Evolutionary conservation across 2,888 invertebrate species (phyloP).

Genomic region (Rosalia funebris): DNA sequence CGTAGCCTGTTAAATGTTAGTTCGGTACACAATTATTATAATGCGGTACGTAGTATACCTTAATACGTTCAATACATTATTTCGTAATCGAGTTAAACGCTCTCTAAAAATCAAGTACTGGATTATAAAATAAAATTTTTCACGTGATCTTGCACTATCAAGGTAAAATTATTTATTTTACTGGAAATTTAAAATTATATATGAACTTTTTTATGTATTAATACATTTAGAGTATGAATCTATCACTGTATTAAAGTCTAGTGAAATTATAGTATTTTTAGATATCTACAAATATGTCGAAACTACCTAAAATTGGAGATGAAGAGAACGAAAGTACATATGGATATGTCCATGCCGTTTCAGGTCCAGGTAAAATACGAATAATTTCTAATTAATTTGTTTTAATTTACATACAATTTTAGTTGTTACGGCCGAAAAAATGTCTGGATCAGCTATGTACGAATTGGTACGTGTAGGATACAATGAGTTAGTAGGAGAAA

Average conservation of each 20-base stretch:
- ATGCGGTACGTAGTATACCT: constrained; percentile 40
- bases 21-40: constrained; percentile 38
- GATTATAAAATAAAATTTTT: constrained; percentile 43
- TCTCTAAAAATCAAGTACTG: constrained; percentile 44
- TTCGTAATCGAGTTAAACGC: constrained; percentile 37
- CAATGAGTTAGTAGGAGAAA: constrained; percentile 97
- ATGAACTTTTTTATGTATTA: not conserved
- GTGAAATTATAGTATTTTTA: constrained; percentile 18
- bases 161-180: constrained; percentile 21
- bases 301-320: constrained; percentile 78
- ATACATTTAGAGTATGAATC: not conserved
- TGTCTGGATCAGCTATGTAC: constrained; percentile 99
- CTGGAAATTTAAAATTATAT: not conserved
- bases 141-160: constrained; percentile 51
- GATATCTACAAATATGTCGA: constrained; percentile 70
- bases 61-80: constrained; percentile 10
- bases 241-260: not conserved
- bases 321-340: constrained; percentile 89
- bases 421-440: constrained; percentile 99
- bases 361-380: constrained; percentile 88
- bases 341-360: constrained; percentile 97
- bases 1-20: constrained; percentile 48
- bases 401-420: no score
- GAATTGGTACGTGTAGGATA: constrained; percentile 99
- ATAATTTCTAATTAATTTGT: constrained; percentile 1